Evolutionary conservation across 2,113 vertebrate genomes (phyloP), one percentile per base, ranked within the genome.

Genomic region (Mustelus asterias): DNA sequence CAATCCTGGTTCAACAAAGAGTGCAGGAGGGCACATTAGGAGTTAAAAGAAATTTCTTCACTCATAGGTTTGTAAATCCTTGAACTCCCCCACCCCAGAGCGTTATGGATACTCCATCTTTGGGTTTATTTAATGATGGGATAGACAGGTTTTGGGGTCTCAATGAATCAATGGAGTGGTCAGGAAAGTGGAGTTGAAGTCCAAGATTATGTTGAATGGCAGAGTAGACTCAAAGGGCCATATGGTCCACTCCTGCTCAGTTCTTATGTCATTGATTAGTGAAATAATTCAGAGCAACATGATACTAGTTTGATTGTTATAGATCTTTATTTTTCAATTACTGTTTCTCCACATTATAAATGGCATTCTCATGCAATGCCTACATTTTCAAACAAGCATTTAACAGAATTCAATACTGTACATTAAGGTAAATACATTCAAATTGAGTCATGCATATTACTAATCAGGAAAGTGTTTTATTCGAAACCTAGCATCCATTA

Each of bases 291-390:
- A 37, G 41, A 48, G 24, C 44, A 72, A 69, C 37, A 44, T 95
- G 10, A 60, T 29, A 33, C 0, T 72, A 67, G 44, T 41, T 95
- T 1, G 20, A 44, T 48, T 48, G 65, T 26, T 95, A 63, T 65
- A 72, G 44, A 72, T 14, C 33, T 95, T 94, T 67, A 94, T 94
- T 67, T 94, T 37, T 16, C 65, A 92, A n/a, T 69, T 72, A 95
- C 44, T 72, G 48, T 72, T 72, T 76, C 26, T 72, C 69, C 69
- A 95, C 41, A 48, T 72, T 70, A 70, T 70, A 70, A 94, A 94
- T 41, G 16, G 41, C 65, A 94, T 72, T 70, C 37, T 70, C 44
- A 54, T 29, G 33, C 37, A 70, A 44, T 70, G 67, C 48, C 18
- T 94, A 70, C 18, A 48, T 44, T 67, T n/a, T 48, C 24, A 54